Base-by-base conservation (phyloP, 1,140 invertebrate species). In the Nephila pilipes region DNA sequence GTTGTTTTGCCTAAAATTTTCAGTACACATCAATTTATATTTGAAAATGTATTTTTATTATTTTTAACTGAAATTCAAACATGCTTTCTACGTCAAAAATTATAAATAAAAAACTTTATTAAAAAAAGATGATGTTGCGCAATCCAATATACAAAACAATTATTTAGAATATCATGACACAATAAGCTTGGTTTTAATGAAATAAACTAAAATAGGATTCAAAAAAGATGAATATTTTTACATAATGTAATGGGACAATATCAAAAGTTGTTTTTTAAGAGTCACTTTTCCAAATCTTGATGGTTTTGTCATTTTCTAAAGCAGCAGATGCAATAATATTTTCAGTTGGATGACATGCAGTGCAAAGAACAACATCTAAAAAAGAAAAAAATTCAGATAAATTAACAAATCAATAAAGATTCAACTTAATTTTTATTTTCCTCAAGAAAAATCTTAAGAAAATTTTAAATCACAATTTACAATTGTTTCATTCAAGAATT, bases 241-340 rank as follows among this genome's bases (percentile, higher is more conserved):
- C 69, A 65, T 46, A 75, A 75, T 75, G 69, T 36, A 29, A 46
- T 36, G 29, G 36, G 6, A 65, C 12, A n/a, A 65, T 10, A 65
- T 6, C 12, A 46, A 4, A 6, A 10, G 6, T 20, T 1, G 29
- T 18, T 18, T 16, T 25, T 90, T 75, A 90, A 38, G 98, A 98
- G 95, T 99, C 99, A 96, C 98, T 99, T 96, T 98, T 98, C 99
- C 99, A 99, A 85, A 99, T 96, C 96, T 99, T 99, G 94, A 99
- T 99, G 38, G 99, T 99, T 96, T 99, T 99, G 95, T 99, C 99
- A 95, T 98, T 99, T 96, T 99, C 99, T 63, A 99, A 96, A 10
- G 99, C 99, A 60, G 99, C 99, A 2, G 99, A 99, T 16, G 99
- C 99, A 94, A 99, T 99, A 63, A 99, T 99, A 95, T 99, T 99